Evolutionary conservation across 2,797 vertebrate genomes (phyloP), one percentile per base, ranked within the genome.

Genomic region (Gallinago nigripennis): DNA sequence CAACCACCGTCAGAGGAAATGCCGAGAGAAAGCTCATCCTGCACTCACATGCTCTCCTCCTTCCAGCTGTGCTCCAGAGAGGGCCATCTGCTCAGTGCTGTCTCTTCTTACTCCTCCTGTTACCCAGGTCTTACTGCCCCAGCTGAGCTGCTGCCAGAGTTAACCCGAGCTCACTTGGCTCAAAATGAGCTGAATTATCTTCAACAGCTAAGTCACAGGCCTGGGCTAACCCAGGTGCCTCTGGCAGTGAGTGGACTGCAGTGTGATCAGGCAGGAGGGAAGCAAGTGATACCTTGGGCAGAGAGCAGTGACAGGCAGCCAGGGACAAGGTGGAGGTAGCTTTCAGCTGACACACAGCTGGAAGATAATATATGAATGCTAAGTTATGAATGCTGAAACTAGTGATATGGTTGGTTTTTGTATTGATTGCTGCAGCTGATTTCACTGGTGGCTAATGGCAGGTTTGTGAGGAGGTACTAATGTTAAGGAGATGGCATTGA

Each of bases 51-150:
- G 86, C 45, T 82, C 48, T 77, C 4, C 51, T 86, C 20, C 37
- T 91, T 93, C 92, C 95, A 94, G 94, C 94, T 96, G 95, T 80
- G 92, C 82, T 96, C 78, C 64, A 41, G 82, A 64, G 79, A 51
- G 0, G 2, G 39, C 71, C 91, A 85, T 93, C 94, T 92, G 87
- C 68, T 93, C 25, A 0, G 4, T 27, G n/a, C 60, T 77, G 30
- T 76, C 48, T 92, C 50, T 54, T 72, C 37, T 63, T 73, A 46
- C 68, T 65, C 46, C 19, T 79, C 21, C 46, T 73, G 75, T 80
- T 28, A 20, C 51, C 19, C n/a, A 64, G 64, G 56, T 92, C 87
- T 91, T 63, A 11, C n/a, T 71, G 78, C 46, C 64, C 31, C 78
- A 79, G 75, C 46, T 46, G 89, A 91, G 82, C 84, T 80, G 81